phyloP scores from a whole-genome alignment of 2,888 invertebrate species.

The Azorinus chamasolen region DNA sequence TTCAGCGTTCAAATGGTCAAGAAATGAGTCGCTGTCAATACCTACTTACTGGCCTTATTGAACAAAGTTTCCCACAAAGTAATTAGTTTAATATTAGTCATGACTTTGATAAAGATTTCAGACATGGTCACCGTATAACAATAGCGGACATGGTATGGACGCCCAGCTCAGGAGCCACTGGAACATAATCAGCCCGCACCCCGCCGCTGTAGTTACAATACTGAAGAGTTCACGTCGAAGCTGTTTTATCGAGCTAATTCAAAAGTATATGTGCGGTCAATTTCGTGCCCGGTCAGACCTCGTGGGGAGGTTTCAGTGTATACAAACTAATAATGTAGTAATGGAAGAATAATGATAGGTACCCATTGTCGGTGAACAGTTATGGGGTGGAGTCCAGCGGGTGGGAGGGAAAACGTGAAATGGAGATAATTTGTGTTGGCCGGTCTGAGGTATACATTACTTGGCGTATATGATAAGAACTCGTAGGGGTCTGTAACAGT shows the following conservation, averaged over 20 bases:
- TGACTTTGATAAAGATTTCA: slow-evolving; percentile 16
- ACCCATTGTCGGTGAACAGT: slow-evolving; percentile 29
- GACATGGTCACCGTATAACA: neutral
- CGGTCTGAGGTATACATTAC: too few relatives aligned
- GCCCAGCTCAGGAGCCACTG: slow-evolving; percentile 5
- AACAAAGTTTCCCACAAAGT: neutral
- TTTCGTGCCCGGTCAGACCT: neutral
- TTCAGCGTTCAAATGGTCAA: too few relatives aligned
- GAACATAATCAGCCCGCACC: neutral
- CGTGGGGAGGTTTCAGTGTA: slow-evolving; percentile 7
- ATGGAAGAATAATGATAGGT: slow-evolving; percentile 25
- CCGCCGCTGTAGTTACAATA: too few relatives aligned
- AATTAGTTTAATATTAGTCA: slow-evolving; percentile 13
- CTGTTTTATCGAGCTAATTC: slow-evolving; percentile 1
- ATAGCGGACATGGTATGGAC: neutral
- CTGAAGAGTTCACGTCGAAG: neutral
- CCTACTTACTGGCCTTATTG: slow-evolving; percentile 1
- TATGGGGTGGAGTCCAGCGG: slow-evolving; percentile 8
- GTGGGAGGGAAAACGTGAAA: slow-evolving; percentile 38
- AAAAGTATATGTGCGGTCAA: slow-evolving; percentile 6
- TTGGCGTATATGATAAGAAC: slow-evolving; percentile 7
- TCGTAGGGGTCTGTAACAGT: neutral
- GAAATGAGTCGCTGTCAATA: neutral
- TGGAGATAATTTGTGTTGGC: slow-evolving; percentile 47
- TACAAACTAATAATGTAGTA: slow-evolving; percentile 22